A percentile compares a stretch with the other conserved stretches of the same genome.
These are phyloP conservation scores for Panthera leo DNA, from an alignment of 2,113 vertebrate species.

Conservation along the genomic window DNA sequence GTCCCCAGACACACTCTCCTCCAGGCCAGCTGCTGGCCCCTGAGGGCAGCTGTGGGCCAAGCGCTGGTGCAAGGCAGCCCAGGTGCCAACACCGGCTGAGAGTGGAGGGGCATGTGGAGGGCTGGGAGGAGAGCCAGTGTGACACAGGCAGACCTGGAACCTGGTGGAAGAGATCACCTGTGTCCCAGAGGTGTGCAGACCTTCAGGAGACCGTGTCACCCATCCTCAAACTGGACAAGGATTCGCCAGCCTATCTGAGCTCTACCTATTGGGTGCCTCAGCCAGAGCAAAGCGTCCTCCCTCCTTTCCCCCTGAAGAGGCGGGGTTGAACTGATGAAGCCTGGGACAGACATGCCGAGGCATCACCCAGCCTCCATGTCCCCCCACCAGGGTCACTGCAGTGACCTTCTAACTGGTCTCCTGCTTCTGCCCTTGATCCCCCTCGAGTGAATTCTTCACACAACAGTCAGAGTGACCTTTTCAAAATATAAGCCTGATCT, in stretches of 20 bases:
- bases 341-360: not conserved
- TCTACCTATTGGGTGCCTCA: not conserved
- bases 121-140: not conserved
- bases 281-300: not conserved
- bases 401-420: not conserved
- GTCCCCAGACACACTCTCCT: not conserved
- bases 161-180: not conserved
- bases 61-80: fast-evolving
- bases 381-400: not conserved
- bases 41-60: not conserved
- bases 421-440: not conserved
- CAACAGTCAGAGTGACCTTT: not conserved
- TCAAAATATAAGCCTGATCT: not conserved
- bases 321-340: too few relatives aligned
- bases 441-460: too few relatives aligned
- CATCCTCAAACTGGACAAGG: not conserved
- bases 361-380: not conserved
- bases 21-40: not conserved
- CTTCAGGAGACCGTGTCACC: not conserved
- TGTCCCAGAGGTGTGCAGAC: not conserved
- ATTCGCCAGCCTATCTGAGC: not conserved
- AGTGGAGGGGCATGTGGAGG: not conserved
- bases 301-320: too few relatives aligned
- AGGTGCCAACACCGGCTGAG: not conserved
- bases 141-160: not conserved